These are phyloP conservation scores for Smithornis capensis DNA, from an alignment of 2,113 vertebrate species.

Conservation along the genomic window DNA sequence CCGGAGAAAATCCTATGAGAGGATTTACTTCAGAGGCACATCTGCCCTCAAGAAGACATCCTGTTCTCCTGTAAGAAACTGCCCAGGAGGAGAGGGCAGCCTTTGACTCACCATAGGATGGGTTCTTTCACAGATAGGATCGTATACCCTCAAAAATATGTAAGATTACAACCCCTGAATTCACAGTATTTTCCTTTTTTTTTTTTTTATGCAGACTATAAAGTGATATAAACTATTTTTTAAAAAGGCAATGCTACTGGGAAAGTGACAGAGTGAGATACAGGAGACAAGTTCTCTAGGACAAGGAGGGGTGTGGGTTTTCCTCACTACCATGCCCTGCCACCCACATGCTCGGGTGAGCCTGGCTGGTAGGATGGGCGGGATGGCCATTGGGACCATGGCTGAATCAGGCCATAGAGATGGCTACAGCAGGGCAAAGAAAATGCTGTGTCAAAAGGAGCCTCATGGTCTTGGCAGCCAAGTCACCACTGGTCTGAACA, in stretches of 20 bases:
- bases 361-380: accelerated
- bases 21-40: background rate
- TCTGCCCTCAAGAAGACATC: background rate
- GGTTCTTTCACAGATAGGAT: background rate
- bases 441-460: background rate
- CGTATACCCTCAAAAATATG: background rate
- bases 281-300: background rate
- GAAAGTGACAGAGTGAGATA: background rate
- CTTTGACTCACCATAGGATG: background rate
- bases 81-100: background rate
- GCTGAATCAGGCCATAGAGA: background rate
- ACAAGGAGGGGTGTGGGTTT: background rate
- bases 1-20: background rate
- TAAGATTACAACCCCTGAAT: background rate
- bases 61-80: background rate
- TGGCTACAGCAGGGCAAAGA: background rate
- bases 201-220: background rate
- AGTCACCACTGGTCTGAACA: background rate
- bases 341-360: background rate
- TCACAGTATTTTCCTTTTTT: background rate
- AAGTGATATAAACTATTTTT: background rate
- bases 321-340: background rate
- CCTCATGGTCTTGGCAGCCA: background rate
- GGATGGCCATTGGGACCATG: background rate
- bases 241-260: background rate